Conservation (phyloP, 2,888 invertebrate species). For the Venusia cambrica region DNA sequence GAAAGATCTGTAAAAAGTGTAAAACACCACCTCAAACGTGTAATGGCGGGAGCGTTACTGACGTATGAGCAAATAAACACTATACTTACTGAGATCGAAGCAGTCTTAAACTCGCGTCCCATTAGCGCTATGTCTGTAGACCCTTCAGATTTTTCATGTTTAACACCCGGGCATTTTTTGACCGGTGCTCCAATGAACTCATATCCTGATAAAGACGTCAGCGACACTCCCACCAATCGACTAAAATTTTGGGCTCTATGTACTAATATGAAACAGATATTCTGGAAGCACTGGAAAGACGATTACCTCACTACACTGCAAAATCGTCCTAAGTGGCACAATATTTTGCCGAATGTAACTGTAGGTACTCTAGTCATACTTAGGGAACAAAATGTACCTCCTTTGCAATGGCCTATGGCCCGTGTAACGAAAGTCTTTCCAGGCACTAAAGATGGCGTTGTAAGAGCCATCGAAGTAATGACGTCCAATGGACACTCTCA, state of each 20-base stretch:
- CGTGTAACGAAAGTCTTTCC: conserved; percentile 13
- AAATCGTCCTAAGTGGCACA: conserved; percentile 15
- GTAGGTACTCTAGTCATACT: conserved; percentile 8
- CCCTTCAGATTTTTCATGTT: conserved; percentile 1
- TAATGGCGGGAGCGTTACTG: conserved; percentile 1
- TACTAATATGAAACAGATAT: conserved; percentile 13
- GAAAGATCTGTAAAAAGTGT: conserved; percentile 13
- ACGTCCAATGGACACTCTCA: too few species aligned
- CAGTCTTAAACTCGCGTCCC: conserved; percentile 10
- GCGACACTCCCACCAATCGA: conserved; percentile 2
- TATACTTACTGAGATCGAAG: conserved; percentile 5
- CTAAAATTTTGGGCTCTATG: conserved; percentile 13
- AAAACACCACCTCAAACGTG: conserved; percentile 15
- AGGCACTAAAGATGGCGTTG: conserved; percentile 10
- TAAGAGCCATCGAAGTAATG: too few species aligned
- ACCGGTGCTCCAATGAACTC: conserved; percentile 11
- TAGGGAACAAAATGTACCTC: conserved; percentile 7
- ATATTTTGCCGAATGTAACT: conserved; percentile 10
- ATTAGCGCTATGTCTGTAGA: conserved; percentile 1
- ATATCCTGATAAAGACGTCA: conserved; percentile 10
- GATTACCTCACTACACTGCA: conserved; percentile 11
- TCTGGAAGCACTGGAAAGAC: conserved; percentile 10
- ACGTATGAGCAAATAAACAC: conserved; percentile 13
- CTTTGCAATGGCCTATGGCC: conserved; percentile 18
- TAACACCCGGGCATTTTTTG: conserved; percentile 12